phyloP scores from a whole-genome alignment of 2,797 vertebrate species.

The Chloroceryle amazona region DNA sequence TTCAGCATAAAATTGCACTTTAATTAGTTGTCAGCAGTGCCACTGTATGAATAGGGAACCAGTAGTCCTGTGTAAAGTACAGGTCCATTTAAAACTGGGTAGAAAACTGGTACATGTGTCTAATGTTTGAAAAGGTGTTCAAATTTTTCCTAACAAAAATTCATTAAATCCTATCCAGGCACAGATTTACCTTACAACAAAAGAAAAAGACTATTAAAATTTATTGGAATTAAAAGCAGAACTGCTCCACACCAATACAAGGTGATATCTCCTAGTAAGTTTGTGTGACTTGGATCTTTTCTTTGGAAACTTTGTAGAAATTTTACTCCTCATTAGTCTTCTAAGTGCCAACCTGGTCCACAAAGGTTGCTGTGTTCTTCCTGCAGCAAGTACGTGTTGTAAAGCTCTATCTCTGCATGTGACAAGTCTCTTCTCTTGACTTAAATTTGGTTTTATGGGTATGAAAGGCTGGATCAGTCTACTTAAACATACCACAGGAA shows the following conservation, averaged over 20 bases:
- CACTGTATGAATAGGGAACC: background rate
- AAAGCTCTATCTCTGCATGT: background rate
- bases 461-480: background rate
- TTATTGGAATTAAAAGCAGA: background rate
- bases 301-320: background rate
- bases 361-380: background rate
- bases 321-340: background rate
- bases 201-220: background rate
- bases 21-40: background rate
- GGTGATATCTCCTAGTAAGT: background rate
- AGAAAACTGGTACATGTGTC: fast-evolving
- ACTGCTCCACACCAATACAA: background rate
- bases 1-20: background rate
- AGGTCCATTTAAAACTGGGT: background rate
- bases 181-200: background rate
- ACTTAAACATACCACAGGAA: background rate
- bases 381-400: background rate
- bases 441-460: background rate
- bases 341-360: fast-evolving
- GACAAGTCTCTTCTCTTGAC: background rate
- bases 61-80: background rate
- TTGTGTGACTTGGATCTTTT: background rate
- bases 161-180: background rate
- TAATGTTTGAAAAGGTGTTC: background rate
- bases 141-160: background rate